These are phyloP conservation scores for Athene noctua DNA, from an alignment of 2,113 vertebrate species.

Conservation along the genomic window DNA sequence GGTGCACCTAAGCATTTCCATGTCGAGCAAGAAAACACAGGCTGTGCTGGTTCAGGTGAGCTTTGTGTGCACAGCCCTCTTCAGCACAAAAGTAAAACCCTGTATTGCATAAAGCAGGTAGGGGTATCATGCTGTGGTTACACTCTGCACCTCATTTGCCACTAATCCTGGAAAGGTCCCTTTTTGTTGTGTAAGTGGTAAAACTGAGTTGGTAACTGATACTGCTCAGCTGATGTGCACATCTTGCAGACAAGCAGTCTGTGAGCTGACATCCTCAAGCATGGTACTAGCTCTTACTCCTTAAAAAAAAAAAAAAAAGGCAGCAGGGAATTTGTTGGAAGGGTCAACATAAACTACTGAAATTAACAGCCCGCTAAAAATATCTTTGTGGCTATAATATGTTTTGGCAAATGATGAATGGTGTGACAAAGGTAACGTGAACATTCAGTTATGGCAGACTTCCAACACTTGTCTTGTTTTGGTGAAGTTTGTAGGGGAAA, in stretches of 20 bases:
- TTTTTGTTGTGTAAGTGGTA: background rate
- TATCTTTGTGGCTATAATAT: fast-evolving
- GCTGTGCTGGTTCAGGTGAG: fast-evolving
- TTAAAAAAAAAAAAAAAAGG: background rate
- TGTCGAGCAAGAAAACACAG: fast-evolving
- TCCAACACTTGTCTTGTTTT: fast-evolving
- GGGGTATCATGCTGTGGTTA: fast-evolving
- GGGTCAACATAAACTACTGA: background rate
- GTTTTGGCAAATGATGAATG: fast-evolving
- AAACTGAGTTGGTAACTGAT: background rate
- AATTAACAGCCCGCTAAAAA: background rate
- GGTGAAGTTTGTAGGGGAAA: background rate
- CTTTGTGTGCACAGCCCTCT: background rate
- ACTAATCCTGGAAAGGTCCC: fast-evolving
- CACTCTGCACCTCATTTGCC: fast-evolving
- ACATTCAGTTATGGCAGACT: fast-evolving
- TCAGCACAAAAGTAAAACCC: background rate
- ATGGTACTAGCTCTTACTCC: fast-evolving
- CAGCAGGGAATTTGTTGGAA: background rate
- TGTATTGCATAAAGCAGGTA: fast-evolving
- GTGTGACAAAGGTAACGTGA: background rate
- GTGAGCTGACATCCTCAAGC: fast-evolving
- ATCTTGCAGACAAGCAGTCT: fast-evolving
- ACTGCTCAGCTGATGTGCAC: fast-evolving
- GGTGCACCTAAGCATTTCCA: fast-evolving